Percentiles rank a stretch among this genome's conserved stretches.
phyloP scores from a whole-genome alignment of 1,140 invertebrate species.

The Orchestia grillus region DNA sequence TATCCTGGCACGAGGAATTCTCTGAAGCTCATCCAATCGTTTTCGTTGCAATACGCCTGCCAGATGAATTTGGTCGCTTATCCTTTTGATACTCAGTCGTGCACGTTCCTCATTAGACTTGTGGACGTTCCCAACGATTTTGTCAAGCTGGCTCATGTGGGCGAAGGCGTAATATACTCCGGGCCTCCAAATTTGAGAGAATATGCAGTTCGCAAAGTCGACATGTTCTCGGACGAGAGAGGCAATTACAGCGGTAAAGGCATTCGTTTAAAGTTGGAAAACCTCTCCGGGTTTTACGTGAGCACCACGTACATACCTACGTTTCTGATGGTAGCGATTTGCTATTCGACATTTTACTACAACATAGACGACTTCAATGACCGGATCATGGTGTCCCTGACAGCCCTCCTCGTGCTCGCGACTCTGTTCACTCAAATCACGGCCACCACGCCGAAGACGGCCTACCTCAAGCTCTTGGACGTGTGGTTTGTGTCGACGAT shows the following conservation, averaged over 20 bases:
- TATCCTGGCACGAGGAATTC: slow-evolving; percentile 64
- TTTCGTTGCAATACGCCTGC: slow-evolving; percentile 59
- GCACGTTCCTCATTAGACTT: slow-evolving; percentile 60
- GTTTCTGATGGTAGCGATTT: slow-evolving; percentile 67
- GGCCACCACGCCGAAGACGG: slow-evolving; percentile 61
- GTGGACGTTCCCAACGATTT: slow-evolving; percentile 61
- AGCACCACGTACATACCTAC: slow-evolving; percentile 66
- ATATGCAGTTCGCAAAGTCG: slow-evolving; percentile 57
- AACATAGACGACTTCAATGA: slow-evolving; percentile 66
- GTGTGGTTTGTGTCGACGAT: slow-evolving; percentile 64
- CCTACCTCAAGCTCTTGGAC: slow-evolving; percentile 65
- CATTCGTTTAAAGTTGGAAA: slow-evolving; percentile 60
- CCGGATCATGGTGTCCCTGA: slow-evolving; percentile 67
- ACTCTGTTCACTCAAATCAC: slow-evolving; percentile 67
- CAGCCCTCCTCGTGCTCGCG: slow-evolving; percentile 65
- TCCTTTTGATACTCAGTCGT: slow-evolving; percentile 65
- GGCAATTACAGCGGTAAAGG: slow-evolving; percentile 62
- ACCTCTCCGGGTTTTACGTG: slow-evolving; percentile 65
- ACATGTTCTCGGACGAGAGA: slow-evolving; percentile 59
- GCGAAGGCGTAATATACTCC: slow-evolving; percentile 57
- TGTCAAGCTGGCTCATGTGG: slow-evolving; percentile 57
- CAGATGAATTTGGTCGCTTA: slow-evolving; percentile 63
- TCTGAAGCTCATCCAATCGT: slow-evolving; percentile 64
- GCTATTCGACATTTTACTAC: slow-evolving; percentile 65
- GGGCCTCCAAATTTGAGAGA: slow-evolving; percentile 62